Base-by-base conservation (phyloP, 2,797 vertebrate species). In the Pseudopleuronectes americanus region DNA sequence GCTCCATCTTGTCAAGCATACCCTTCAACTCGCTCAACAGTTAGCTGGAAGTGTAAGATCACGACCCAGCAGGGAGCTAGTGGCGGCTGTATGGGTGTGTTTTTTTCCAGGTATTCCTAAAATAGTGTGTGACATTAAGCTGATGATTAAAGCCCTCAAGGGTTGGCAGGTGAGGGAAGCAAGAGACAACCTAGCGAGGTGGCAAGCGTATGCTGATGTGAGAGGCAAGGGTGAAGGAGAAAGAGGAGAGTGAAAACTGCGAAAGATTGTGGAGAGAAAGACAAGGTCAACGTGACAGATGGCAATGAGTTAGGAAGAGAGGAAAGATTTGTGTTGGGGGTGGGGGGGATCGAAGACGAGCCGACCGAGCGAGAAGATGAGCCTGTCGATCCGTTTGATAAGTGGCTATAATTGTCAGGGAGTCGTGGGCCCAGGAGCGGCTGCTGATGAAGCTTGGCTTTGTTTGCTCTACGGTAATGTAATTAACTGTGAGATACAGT, bases 101-200 rank as follows among this genome's bases (percentile, higher is more conserved):
- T 21, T 58, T 74, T 80, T 80, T 22, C 59, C 59, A 55, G 71
- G 56, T 60, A 9, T 79, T 73, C 58, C 65, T 71, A 65, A 79
- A 85, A 86, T 71, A 81, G 66, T 61, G 65, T 75, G 76, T 76
- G 88, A 87, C 84, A 84, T 76, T 87, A 85, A 84, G 80, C 80
- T 77, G 82, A 84, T 78, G 83, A 90, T 88, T 82, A 88, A 89
- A 85, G 56, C 71, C 62, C 74, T 83, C n/a, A 9, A 72, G 77
- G 70, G 7, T 31, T 74, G 89, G 85, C 82, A 80, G 83, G 79
- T 89, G 80, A 81, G 65, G 63, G 71, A 73, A 70, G 75, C 60
- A 33, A 66, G 64, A 80, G 81, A 73, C 72, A 68, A 63, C 21
- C 21, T 22, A 64, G 79, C 41, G 23, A 64, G 64, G 48, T 17